These are phyloP conservation scores for Eumacrocentrus americanus DNA, from an alignment of 2,888 invertebrate species.

Conservation along the genomic window DNA sequence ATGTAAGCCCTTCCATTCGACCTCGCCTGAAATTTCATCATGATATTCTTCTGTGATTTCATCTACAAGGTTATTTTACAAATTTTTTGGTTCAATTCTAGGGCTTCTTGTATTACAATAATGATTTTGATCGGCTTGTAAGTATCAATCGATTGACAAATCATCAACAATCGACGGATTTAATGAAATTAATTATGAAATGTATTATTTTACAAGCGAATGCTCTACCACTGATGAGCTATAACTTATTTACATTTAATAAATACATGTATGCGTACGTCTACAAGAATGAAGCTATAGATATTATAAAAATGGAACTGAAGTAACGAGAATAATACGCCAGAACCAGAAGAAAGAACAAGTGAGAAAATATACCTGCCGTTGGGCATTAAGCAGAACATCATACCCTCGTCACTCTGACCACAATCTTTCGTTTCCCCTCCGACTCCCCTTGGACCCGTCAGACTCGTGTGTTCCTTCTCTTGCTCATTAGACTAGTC, in stretches of 20 bases:
- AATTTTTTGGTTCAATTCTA: too few relatives aligned
- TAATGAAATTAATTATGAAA: too few relatives aligned
- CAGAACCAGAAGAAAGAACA: constrained; percentile 36
- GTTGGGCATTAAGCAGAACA: constrained; percentile 60
- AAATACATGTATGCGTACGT: too few relatives aligned
- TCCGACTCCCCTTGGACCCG: neutral
- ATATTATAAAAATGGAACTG: constrained; percentile 10
- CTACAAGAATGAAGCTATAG: too few relatives aligned
- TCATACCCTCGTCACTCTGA: constrained; percentile 60
- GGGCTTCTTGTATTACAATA: too few relatives aligned
- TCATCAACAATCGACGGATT: too few relatives aligned
- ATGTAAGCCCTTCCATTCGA: constrained; percentile 49
- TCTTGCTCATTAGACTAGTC: neutral
- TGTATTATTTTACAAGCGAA: too few relatives aligned
- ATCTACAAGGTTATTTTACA: too few relatives aligned
- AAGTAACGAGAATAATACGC: constrained; percentile 31
- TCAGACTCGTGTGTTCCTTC: neutral
- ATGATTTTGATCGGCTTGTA: too few relatives aligned
- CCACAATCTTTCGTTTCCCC: constrained; percentile 35
- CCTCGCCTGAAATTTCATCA: constrained; percentile 54
- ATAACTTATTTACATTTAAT: neutral
- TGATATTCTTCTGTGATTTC: too few relatives aligned
- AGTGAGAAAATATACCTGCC: constrained; percentile 56
- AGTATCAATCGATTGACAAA: too few relatives aligned
- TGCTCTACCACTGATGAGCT: too few relatives aligned